Conservation (phyloP, 2,797 vertebrate species). For the Sardinella longiceps region DNA sequence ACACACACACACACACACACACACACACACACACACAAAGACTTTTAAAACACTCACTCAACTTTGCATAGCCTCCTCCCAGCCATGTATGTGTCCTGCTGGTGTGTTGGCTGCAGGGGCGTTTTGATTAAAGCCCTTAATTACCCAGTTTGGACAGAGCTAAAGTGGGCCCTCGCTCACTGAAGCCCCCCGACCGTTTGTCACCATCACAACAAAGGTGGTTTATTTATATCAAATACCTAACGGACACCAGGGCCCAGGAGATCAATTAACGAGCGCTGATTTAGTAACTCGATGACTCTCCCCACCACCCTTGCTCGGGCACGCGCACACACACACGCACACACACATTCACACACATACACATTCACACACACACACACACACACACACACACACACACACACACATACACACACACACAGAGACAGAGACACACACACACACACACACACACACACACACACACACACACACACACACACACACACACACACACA, state of each 20-base stretch:
- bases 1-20: constrained; percentile 2
- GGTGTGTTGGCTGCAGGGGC: background rate
- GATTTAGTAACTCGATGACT: background rate
- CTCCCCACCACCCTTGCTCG: background rate
- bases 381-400: too few species aligned
- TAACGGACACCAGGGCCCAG: background rate
- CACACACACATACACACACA: background rate
- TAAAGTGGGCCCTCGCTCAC: background rate
- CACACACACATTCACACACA: background rate
- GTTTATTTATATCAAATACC: constrained; percentile 12
- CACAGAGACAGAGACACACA: background rate
- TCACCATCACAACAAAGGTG: background rate
- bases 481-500: background rate
- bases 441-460: background rate
- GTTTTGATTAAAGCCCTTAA: background rate
- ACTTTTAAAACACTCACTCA: background rate
- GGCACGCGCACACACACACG: too few species aligned
- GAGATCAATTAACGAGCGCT: background rate
- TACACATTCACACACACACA: too few species aligned
- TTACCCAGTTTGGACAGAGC: background rate
- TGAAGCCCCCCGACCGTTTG: background rate
- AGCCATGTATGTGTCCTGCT: background rate
- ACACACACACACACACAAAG: background rate
- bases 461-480: background rate
- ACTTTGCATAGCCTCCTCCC: background rate